Evolutionary conservation across 1,140 invertebrate species (phyloP).

Genomic region (Brachionus plicatilis): DNA sequence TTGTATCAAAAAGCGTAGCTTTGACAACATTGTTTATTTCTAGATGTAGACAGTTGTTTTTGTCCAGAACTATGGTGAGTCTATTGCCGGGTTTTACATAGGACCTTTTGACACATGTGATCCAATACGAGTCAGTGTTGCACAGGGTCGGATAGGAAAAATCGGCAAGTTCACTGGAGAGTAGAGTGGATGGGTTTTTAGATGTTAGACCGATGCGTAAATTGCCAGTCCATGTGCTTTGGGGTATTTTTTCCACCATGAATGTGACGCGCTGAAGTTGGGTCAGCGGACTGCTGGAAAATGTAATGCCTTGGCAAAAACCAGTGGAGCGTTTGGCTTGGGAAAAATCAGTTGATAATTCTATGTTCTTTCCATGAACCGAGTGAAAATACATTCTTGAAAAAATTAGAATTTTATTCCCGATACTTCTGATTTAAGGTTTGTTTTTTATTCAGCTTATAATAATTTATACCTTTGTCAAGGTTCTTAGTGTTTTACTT

Average conservation of each 20-base stretch:
- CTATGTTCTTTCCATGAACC: conserved; percentile 27
- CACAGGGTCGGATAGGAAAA: conserved; percentile 52
- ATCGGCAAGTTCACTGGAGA: conserved; percentile 46
- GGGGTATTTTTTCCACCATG: conserved; percentile 46
- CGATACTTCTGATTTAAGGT: background rate
- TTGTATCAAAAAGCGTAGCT: conserved; percentile 48
- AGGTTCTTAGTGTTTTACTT: background rate
- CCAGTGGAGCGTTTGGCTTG: background rate
- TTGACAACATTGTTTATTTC: conserved; percentile 55
- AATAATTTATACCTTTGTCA: conserved; percentile 36
- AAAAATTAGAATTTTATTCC: background rate
- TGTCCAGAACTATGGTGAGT: conserved; percentile 51
- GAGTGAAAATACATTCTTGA: conserved; percentile 39
- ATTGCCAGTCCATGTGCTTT: conserved; percentile 52
- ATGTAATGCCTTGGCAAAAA: conserved; percentile 7
- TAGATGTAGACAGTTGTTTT: conserved; percentile 50
- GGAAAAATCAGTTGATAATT: background rate
- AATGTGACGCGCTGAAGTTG: conserved; percentile 39
- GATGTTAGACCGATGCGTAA: conserved; percentile 54
- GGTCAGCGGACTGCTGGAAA: background rate
- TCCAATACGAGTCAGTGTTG: conserved; percentile 52
- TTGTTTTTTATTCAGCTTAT: background rate
- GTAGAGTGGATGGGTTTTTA: conserved; percentile 47
- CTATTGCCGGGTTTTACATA: conserved; percentile 45
- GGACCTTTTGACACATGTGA: conserved; percentile 48